Evolutionary conservation across 2,888 invertebrate genomes (phyloP), one percentile per base, ranked within the genome.

Genomic region (Neoascia interrupta): DNA sequence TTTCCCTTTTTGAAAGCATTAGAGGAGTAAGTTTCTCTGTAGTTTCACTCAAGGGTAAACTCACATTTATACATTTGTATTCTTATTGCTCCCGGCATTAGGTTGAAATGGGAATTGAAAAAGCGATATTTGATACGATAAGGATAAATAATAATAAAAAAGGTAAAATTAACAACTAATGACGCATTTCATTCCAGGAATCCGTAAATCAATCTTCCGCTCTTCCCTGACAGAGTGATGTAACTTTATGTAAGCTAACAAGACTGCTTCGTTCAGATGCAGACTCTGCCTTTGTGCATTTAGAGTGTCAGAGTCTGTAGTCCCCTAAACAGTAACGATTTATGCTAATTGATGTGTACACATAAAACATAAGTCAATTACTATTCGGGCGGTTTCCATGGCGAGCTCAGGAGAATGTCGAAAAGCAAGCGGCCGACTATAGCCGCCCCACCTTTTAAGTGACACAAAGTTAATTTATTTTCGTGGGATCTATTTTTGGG

Each of bases 401-500:
- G 58, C 47, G 63, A 61, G 53, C 64, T 64, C 15, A 76, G 53
- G 37, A 37, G 64, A 53, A 39, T 15, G 72, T 60, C 41, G n/a
- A 18, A 58, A 6, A 60, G 23, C n/a, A n/a, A n/a, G 53, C 16
- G 36, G 43, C 37, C 58, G 21, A 37, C 63, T 72, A n/a, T n/a
- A n/a, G n/a, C n/a, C n/a, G n/a, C n/a, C 58, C 64, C 72, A 72
- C 64, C 76, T 72, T 64, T 54, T 61, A 64, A 60, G 23, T 37
- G 58, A 64, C 60, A 64, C 58, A 58, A 72, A 72, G 39, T 73
- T 54, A 66, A 68, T 73, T 79, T 73, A 79, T 79, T 79, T 79
- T 73, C 39, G 60, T 73, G 41, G 60, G 31, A 37, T 73, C 73
- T 79, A 79, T 79, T 73, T 73, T 68, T 43, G 43, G 73, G 39